Conservation (phyloP, 2,797 vertebrate genomes). For the Toxotes lorentzi region DNA sequence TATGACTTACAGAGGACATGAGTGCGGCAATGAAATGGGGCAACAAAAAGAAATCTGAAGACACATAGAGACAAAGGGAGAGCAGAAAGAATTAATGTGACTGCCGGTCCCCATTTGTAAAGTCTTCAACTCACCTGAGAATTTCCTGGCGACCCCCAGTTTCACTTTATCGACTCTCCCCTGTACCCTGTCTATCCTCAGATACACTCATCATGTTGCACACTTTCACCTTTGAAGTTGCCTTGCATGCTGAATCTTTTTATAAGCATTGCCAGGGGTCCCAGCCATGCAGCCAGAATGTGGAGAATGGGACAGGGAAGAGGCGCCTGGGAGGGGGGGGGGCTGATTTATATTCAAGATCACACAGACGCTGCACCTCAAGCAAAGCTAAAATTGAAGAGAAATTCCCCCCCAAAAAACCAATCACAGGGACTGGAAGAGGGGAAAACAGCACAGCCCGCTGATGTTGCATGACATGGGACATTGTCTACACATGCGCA, state of each 20-base stretch:
- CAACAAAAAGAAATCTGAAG: constrained; percentile 30
- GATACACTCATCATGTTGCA: constrained; percentile 56
- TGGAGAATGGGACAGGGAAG: constrained; percentile 61
- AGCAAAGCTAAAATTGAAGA: constrained; percentile 66
- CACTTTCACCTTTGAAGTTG: constrained; percentile 82
- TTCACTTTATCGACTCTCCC: constrained; percentile 44
- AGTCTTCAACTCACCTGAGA: constrained; percentile 58
- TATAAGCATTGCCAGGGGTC: constrained; percentile 70
- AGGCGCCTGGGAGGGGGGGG: constrained; percentile 34
- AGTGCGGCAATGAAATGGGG: constrained; percentile 61
- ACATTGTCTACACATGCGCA: constrained; percentile 5
- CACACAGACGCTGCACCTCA: constrained; percentile 65
- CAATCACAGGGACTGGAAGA: constrained; percentile 37
- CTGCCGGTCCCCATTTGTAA: constrained; percentile 62
- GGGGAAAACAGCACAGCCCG: constrained; percentile 17
- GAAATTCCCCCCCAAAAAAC: constrained; percentile 30
- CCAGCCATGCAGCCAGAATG: constrained; percentile 62
- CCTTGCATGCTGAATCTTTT: constrained; percentile 72
- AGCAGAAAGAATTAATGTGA: constrained; percentile 56
- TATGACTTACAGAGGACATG: constrained; percentile 67
- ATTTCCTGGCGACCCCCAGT: constrained; percentile 39
- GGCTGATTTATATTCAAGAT: constrained; percentile 73
- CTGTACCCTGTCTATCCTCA: constrained; percentile 29
- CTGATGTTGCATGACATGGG: constrained; percentile 53
- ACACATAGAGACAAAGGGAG: constrained; percentile 52